These are phyloP conservation scores for Epizoanthus ramosus DNA, from an alignment of 92 coral and sea anemone species.

Conservation along the genomic window DNA sequence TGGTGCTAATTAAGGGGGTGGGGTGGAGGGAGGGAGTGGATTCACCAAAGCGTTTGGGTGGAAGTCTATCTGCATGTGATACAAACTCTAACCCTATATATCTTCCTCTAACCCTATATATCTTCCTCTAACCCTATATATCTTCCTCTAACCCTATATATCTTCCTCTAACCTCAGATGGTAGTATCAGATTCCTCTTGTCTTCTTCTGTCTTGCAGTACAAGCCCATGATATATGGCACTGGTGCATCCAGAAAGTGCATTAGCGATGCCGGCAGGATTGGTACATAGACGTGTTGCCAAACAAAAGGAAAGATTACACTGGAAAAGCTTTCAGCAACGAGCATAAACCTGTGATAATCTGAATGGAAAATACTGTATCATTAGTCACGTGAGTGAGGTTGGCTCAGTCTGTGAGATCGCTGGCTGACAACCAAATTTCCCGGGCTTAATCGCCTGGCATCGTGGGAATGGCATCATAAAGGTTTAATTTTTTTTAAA, in stretches of 20 bases:
- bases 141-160: not conserved
- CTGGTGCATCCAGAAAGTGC: slow-evolving; percentile 98
- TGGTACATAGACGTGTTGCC: slow-evolving; percentile 99
- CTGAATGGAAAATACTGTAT: slow-evolving; percentile 44
- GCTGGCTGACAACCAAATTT: no score
- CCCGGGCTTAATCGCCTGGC: no score
- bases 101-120: not conserved
- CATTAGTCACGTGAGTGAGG: not conserved
- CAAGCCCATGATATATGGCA: slow-evolving; percentile 93
- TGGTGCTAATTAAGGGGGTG: no score
- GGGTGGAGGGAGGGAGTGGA: no score
- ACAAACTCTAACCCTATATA: not conserved
- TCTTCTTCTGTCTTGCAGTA: slow-evolving; percentile 81
- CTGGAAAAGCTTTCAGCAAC: slow-evolving; percentile 87
- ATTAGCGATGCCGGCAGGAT: slow-evolving; percentile 90
- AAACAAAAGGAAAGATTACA: slow-evolving; percentile 83
- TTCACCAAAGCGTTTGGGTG: no score
- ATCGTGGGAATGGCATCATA: no score
- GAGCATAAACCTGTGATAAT: slow-evolving; percentile 87
- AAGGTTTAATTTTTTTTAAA: no score
- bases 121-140: not conserved
- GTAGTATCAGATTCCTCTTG: slow-evolving; percentile 68
- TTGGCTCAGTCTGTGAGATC: no score
- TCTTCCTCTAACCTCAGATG: slow-evolving; percentile 74
- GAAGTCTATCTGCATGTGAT: no score